Evolutionary conservation across 2,797 vertebrate species (phyloP).

Genomic region (Pipistrellus kuhlii): DNA sequence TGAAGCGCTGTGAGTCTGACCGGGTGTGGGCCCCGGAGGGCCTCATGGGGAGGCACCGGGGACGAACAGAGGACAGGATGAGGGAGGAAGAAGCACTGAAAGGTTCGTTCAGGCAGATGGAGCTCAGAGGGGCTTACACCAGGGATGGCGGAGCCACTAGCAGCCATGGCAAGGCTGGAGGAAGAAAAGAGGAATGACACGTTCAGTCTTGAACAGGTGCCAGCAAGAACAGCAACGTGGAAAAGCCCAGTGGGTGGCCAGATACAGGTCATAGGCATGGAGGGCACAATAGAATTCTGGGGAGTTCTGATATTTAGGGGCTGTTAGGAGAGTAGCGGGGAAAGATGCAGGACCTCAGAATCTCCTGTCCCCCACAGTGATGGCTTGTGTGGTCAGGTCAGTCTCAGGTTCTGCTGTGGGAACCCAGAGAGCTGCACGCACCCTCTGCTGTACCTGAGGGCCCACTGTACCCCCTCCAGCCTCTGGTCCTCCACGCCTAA

Average conservation of each 20-base stretch:
- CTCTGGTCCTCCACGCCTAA: background rate
- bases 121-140: background rate
- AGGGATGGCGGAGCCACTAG: background rate
- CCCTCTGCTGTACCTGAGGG: background rate
- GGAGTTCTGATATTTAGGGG: background rate
- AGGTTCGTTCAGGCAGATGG: background rate
- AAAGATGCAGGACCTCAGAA: background rate
- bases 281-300: background rate
- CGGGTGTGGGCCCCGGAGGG: background rate
- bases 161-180: background rate
- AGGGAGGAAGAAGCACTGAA: background rate
- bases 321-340: background rate
- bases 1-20: background rate
- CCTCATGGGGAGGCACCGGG: no score
- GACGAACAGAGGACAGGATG: background rate
- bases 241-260: background rate
- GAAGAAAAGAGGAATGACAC: background rate
- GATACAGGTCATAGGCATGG: background rate
- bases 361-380: background rate
- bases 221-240: fast-evolving
- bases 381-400: background rate
- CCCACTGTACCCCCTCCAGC: background rate
- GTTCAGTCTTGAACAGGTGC: background rate
- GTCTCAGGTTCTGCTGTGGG: background rate
- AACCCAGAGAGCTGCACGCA: fast-evolving